Evolutionary conservation across 2,888 invertebrate genomes (phyloP).

Genomic region (Melieria picta): DNA sequence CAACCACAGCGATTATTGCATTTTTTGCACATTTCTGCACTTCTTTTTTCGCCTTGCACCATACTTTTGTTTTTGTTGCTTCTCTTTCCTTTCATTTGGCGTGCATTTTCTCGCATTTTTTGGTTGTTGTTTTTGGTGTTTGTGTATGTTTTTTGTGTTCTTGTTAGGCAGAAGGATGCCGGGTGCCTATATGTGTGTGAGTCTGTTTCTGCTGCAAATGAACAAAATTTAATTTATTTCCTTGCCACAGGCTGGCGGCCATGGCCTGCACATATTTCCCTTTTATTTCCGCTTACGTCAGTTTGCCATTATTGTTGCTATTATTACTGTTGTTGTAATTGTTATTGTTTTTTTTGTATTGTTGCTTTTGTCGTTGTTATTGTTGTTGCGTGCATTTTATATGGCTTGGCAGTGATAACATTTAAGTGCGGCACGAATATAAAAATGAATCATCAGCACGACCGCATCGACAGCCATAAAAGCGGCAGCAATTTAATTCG

Average conservation of each 20-base stretch:
- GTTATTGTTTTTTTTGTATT: no score
- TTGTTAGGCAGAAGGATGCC: no score
- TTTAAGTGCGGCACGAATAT: background rate
- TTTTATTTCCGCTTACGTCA: background rate
- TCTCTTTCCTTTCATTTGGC: no score
- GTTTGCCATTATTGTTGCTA: background rate
- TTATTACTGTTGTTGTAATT: no score
- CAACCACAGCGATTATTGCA: no score
- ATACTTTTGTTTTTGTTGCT: no score
- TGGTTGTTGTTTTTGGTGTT: constrained; percentile 9
- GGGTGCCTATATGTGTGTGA: background rate
- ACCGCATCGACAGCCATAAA: background rate
- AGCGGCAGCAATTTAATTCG: background rate
- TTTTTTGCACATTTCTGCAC: no score
- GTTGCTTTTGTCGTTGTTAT: background rate
- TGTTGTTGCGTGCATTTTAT: constrained; percentile 2
- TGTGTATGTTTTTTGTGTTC: constrained; percentile 17
- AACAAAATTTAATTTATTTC: constrained; percentile 22
- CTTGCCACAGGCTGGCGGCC: background rate
- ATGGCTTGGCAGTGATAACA: background rate
- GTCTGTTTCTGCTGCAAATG: constrained; percentile 9
- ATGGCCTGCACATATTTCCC: background rate
- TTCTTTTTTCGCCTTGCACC: no score
- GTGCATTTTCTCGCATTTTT: no score
- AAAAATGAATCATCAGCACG: background rate